Conservation (phyloP, 2,888 invertebrate species). For the Ectropis crepuscularia region DNA sequence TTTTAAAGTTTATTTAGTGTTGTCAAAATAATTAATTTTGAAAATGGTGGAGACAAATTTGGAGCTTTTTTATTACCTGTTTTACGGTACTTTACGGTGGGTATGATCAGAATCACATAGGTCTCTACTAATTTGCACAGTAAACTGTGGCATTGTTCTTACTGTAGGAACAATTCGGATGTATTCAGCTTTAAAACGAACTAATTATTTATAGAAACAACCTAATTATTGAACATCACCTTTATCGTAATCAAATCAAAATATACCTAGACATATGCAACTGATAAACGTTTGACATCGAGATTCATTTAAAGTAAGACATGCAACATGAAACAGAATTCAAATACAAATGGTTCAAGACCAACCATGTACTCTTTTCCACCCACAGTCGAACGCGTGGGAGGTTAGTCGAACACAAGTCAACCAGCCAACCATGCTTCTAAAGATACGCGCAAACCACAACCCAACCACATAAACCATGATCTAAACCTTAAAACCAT, state of each 20-base stretch:
- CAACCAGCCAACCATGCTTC: constrained; percentile 43
- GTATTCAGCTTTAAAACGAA: too few species aligned
- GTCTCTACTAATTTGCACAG: too few species aligned
- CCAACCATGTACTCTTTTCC: constrained; percentile 45
- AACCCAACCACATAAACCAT: constrained; percentile 11
- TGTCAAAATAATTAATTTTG: too few species aligned
- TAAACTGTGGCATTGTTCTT: too few species aligned
- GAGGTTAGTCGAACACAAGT: constrained; percentile 46
- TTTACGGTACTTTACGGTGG: too few species aligned
- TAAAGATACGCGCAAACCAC: constrained; percentile 20
- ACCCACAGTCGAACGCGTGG: constrained; percentile 51
- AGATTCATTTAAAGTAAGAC: constrained; percentile 18
- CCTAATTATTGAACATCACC: too few species aligned
- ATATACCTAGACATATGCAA: background rate
- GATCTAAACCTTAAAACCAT: constrained; percentile 15
- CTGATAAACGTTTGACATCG: too few species aligned
- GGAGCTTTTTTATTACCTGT: too few species aligned
- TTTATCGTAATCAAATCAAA: background rate
- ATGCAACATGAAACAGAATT: constrained; percentile 34
- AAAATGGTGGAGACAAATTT: too few species aligned
- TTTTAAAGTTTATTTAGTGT: background rate
- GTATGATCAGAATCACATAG: too few species aligned
- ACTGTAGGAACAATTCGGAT: too few species aligned
- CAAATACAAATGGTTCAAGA: constrained; percentile 46
- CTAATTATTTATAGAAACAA: too few species aligned